A percentile compares a stretch with the other conserved stretches of the same genome.
Conservation (phyloP, 2,888 invertebrate genomes). For the Blomia tropicalis region DNA sequence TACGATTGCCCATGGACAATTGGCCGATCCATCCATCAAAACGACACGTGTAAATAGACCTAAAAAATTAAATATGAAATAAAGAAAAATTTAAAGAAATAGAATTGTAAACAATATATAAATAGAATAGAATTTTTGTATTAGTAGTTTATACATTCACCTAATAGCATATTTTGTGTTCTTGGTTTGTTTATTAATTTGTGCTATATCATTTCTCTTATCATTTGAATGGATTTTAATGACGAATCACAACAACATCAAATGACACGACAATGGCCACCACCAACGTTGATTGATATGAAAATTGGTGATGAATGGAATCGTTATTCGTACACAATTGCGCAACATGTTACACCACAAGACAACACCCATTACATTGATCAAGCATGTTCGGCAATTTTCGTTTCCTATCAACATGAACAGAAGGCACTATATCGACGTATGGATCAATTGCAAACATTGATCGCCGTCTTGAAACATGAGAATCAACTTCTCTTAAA, state of each 20-base stretch:
- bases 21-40: constrained; percentile 51
- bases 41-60: constrained; percentile 53
- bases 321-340: not conserved
- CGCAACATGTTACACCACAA: not conserved
- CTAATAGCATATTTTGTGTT: no score
- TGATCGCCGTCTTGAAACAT: not conserved
- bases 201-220: no score
- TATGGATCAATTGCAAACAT: not conserved
- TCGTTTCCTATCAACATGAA: not conserved
- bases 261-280: no score
- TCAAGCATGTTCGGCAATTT: not conserved
- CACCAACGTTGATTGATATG: no score
- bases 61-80: not conserved
- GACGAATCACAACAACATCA: no score
- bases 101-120: not conserved
- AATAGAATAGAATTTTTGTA: no score
- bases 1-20: constrained; percentile 57
- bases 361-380: not conserved
- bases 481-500: no score
- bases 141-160: no score
- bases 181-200: no score
- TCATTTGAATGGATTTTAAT: no score
- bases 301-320: no score
- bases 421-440: not conserved
- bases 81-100: no score